Conservation (phyloP, 2,113 vertebrate species). For the Damaliscus lunatus region DNA sequence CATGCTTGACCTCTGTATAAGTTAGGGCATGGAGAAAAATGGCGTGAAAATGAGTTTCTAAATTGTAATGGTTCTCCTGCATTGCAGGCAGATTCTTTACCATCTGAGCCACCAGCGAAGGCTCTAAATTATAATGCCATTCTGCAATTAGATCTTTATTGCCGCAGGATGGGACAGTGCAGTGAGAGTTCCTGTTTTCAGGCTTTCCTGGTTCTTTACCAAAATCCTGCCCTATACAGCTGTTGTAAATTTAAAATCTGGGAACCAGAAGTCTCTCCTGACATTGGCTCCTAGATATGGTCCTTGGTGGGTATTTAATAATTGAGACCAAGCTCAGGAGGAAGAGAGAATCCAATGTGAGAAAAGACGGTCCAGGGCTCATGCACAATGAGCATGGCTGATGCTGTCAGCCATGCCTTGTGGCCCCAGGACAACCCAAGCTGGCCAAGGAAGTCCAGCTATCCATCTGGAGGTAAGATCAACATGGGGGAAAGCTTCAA, state of each 20-base stretch:
- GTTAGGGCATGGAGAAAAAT: not conserved
- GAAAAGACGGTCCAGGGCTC: accelerated
- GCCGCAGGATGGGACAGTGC: not conserved
- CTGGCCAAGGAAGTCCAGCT: not conserved
- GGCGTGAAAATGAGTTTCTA: not conserved
- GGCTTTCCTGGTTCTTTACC: not conserved
- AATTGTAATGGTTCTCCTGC: not conserved
- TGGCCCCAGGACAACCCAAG: not conserved
- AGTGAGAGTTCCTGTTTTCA: not conserved
- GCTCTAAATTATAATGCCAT: not conserved
- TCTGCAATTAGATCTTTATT: not conserved
- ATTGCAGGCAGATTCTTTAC: not conserved
- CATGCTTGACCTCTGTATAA: not conserved
- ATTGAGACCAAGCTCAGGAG: not conserved
- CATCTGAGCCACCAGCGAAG: not conserved
- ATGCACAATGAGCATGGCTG: not conserved
- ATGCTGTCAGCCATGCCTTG: not conserved
- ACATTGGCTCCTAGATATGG: not conserved
- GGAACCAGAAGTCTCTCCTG: not conserved
- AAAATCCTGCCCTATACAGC: not conserved
- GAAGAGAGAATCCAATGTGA: not conserved
- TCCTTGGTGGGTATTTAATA: not conserved
- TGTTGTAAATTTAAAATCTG: not conserved
- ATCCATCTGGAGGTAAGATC: not conserved
- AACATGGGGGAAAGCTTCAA: accelerated